Percentiles rank a stretch among this genome's conserved stretches.
Conservation (phyloP, 2,113 vertebrate species). For the Cinclus cinclus region DNA sequence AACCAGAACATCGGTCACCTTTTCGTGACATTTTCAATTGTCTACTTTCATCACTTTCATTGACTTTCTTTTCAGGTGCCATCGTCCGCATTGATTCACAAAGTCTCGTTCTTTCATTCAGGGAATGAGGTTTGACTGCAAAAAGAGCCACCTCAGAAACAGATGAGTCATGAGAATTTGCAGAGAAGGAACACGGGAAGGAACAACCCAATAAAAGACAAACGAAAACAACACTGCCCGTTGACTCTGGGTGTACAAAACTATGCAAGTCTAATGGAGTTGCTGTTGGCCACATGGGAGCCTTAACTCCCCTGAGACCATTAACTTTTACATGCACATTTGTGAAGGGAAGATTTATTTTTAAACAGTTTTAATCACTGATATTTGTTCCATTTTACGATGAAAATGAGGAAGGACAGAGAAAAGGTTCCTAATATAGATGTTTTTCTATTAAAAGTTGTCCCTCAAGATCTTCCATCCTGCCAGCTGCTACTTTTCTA, state of each 20-base stretch:
- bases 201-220: neutral
- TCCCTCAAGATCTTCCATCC: neutral
- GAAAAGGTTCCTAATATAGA: neutral
- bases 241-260: neutral
- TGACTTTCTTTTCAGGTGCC: neutral
- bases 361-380: neutral
- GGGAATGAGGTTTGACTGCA: neutral
- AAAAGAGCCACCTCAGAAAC: neutral
- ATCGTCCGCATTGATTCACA: neutral
- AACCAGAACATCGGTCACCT: neutral
- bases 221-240: neutral
- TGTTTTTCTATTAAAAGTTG: neutral
- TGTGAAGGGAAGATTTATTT: neutral
- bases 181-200: neutral
- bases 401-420: neutral
- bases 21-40: neutral
- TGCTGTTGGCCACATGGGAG: neutral
- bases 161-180: neutral
- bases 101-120: neutral
- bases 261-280: neutral
- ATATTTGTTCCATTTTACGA: neutral
- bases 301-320: neutral
- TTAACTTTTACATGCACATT: neutral
- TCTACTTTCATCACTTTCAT: neutral
- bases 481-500: neutral